Conservation (phyloP, 1,140 invertebrate species). For the Heliconius hewitsoni region DNA sequence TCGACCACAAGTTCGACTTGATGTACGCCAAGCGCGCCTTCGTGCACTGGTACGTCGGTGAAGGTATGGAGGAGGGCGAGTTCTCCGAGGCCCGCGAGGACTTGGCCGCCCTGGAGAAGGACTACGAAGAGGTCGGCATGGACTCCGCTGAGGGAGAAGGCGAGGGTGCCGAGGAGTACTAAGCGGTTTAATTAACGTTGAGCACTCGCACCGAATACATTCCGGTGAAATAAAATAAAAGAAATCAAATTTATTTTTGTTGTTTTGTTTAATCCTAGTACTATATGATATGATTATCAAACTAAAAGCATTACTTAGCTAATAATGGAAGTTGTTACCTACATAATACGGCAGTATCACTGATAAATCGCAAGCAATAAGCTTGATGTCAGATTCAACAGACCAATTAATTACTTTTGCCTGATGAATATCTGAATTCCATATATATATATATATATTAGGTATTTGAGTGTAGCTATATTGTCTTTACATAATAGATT, state of each 20-base stretch:
- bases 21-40: slow-evolving; percentile 94
- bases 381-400: too few species aligned
- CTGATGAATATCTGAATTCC: too few species aligned
- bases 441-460: too few species aligned
- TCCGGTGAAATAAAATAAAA: slow-evolving; percentile 67
- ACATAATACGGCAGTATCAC: too few species aligned
- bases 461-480: too few species aligned
- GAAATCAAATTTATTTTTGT: slow-evolving; percentile 17
- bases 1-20: slow-evolving; percentile 92
- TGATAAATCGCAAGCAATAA: too few species aligned
- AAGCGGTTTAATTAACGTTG: slow-evolving; percentile 44
- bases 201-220: slow-evolving; percentile 59
- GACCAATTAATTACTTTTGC: too few species aligned
- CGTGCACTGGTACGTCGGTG: slow-evolving; percentile 93
- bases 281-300: not conserved
- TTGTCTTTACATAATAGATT: too few species aligned
- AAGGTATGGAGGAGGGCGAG: slow-evolving; percentile 94
- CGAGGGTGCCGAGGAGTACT: slow-evolving; percentile 88
- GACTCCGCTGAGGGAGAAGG: slow-evolving; percentile 88
- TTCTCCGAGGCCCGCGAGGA: slow-evolving; percentile 94
- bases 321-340: not conserved
- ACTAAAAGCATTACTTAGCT: not conserved
- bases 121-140: slow-evolving; percentile 92
- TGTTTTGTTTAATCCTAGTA: not conserved
- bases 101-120: slow-evolving; percentile 92